Percentiles rank a stretch among this genome's conserved stretches.
phyloP scores from a whole-genome alignment of 2,113 vertebrate genomes.

The Hypanus sabinus region DNA sequence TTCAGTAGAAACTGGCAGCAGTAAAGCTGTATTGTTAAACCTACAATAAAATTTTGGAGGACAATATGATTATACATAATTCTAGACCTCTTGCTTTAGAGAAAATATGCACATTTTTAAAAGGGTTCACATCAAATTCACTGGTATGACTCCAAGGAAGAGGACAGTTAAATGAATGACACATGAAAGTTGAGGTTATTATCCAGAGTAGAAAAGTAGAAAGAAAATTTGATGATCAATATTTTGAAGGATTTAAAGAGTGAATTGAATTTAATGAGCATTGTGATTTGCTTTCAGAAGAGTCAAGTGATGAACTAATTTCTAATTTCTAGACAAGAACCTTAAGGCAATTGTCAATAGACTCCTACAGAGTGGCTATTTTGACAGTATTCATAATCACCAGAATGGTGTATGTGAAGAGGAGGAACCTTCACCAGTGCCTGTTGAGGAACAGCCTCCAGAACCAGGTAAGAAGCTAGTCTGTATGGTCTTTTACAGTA shows the following conservation, averaged over 20 bases:
- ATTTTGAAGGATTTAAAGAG: neutral
- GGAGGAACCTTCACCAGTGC: constrained; percentile 60
- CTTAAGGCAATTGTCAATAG: constrained; percentile 82
- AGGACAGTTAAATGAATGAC: neutral
- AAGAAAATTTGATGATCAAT: neutral
- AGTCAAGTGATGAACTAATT: neutral
- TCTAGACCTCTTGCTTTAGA: neutral
- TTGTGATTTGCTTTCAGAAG: neutral
- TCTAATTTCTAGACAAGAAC: constrained; percentile 70
- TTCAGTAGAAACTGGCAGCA: no score
- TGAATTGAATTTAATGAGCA: neutral
- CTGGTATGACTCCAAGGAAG: neutral
- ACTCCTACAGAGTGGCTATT: constrained; percentile 83
- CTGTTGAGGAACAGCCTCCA: constrained; percentile 60
- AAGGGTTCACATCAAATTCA: neutral
- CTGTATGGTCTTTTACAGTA: neutral
- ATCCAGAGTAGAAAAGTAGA: neutral
- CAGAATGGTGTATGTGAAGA: constrained; percentile 86
- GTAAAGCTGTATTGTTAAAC: neutral
- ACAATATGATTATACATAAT: neutral
- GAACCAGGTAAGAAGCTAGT: constrained; percentile 65
- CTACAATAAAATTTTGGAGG: neutral
- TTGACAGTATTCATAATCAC: constrained; percentile 79
- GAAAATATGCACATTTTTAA: neutral
- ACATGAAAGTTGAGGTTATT: neutral